Conservation (phyloP, 2,113 vertebrate genomes). For the Lepus americanus region DNA sequence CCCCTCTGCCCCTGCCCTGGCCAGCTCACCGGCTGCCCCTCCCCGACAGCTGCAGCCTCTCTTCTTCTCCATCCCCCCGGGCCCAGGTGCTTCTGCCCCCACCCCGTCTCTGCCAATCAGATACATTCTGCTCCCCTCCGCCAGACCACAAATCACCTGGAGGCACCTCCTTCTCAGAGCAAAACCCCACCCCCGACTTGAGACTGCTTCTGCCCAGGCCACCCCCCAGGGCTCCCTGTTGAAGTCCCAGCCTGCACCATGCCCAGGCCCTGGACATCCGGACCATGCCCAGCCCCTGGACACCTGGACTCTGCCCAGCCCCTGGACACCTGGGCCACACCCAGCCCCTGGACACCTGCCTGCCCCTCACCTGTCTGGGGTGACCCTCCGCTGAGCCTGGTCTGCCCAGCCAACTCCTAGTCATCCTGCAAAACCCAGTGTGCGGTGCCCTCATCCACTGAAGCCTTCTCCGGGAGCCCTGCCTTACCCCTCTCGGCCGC, state of each 20-base stretch:
- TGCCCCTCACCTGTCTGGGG: neutral
- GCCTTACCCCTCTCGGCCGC: accelerated
- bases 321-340: neutral
- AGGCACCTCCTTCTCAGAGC: neutral
- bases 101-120: neutral
- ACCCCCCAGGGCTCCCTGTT: too few species aligned
- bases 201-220: neutral
- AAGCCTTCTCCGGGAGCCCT: neutral
- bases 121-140: too few species aligned
- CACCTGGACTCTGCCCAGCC: neutral
- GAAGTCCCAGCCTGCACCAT: neutral
- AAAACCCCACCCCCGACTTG: neutral
- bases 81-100: neutral
- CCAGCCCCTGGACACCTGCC: neutral
- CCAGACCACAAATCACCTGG: neutral
- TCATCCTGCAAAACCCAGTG: constrained; percentile 34
- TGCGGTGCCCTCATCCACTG: neutral
- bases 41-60: neutral
- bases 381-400: neutral
- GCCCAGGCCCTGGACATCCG: neutral
- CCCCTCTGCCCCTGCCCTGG: neutral
- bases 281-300: neutral
- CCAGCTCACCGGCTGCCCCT: neutral
- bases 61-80: neutral
- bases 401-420: neutral